Conservation (phyloP, 2,888 invertebrate species). For the Polietes domitor region DNA sequence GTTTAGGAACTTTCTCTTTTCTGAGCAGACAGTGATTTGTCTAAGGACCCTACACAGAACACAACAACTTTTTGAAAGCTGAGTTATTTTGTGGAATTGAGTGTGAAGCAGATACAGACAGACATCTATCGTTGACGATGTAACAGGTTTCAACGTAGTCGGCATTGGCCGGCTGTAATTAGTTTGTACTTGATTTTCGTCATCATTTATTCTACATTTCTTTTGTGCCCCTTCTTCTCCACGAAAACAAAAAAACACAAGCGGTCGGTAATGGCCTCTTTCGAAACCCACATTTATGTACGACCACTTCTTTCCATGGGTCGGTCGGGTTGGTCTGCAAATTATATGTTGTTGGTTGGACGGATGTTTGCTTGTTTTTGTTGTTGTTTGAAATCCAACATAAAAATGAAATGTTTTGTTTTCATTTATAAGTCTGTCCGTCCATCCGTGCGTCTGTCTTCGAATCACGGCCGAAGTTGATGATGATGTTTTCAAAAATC, state of each 20-base stretch:
- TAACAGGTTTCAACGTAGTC: neutral
- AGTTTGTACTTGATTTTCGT: neutral
- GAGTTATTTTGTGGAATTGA: too few species aligned
- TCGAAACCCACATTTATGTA: neutral
- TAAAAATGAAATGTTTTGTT: slow-evolving; percentile 36
- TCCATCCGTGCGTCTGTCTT: neutral
- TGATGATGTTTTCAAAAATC: neutral
- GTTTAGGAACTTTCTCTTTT: too few species aligned
- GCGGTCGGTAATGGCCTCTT: neutral
- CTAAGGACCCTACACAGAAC: too few species aligned
- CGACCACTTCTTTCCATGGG: neutral
- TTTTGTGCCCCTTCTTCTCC: neutral
- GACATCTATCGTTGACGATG: too few species aligned
- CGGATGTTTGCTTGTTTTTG: neutral
- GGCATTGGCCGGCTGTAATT: neutral
- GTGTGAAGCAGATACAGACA: too few species aligned
- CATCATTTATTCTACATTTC: too few species aligned
- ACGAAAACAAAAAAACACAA: too few species aligned
- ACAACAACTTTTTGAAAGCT: too few species aligned
- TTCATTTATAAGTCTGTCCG: neutral
- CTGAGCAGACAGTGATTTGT: too few species aligned
- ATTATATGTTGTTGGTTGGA: slow-evolving; percentile 5
- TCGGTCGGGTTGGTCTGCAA: slow-evolving; percentile 4
- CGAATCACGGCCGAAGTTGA: slow-evolving; percentile 22
- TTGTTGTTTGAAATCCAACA: slow-evolving; percentile 1